A percentile compares a stretch with the other conserved stretches of the same genome.
Evolutionary conservation across 1,140 invertebrate species (phyloP).

Genomic region (Eumaeus atala): DNA sequence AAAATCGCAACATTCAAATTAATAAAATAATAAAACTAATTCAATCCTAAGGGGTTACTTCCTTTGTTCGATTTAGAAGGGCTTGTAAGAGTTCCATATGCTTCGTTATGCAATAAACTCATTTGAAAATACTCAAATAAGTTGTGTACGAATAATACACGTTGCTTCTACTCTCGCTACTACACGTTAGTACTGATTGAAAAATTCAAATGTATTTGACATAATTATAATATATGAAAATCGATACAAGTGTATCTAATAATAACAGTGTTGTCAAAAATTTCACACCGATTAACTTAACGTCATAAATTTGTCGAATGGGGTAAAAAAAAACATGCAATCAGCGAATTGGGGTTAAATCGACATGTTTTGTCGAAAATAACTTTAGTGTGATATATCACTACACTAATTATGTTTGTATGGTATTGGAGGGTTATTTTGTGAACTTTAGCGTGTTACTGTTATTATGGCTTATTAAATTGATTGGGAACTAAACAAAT

Average conservation of each 20-base stretch:
- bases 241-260: no score
- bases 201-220: no score
- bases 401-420: constrained; percentile 69
- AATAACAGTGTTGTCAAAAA: constrained; percentile 23
- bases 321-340: constrained; percentile 44
- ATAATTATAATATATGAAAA: not conserved
- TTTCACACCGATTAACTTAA: constrained; percentile 58
- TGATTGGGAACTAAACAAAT: constrained; percentile 6
- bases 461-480: constrained; percentile 4
- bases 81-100: constrained; percentile 10
- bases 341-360: constrained; percentile 55
- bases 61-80: constrained; percentile 35
- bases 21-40: constrained; percentile 67
- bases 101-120: constrained; percentile 15
- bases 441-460: not conserved
- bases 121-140: not conserved
- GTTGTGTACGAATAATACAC: no score
- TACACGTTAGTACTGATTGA: no score
- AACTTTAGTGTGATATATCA: constrained; percentile 41
- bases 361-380: constrained; percentile 62
- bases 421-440: constrained; percentile 22
- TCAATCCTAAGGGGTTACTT: constrained; percentile 52
- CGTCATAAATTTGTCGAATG: constrained; percentile 48
- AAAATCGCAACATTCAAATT: constrained; percentile 71
- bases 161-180: no score